Evolutionary conservation across 2,797 vertebrate species (phyloP).

Genomic region (Melopsittacus undulatus): DNA sequence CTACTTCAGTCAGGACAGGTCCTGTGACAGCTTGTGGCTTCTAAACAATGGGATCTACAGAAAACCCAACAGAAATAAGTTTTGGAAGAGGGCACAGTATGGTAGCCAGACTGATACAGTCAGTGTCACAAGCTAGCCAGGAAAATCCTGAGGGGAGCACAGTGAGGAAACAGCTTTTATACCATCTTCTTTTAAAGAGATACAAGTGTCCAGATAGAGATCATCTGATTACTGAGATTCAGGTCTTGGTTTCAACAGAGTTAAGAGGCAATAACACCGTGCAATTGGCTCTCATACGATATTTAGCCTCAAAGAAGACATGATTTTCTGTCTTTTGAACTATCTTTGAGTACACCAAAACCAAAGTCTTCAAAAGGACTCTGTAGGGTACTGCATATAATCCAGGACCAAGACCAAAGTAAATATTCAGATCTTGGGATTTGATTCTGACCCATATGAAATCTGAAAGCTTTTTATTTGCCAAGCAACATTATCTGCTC

Average conservation of each 20-base stretch:
- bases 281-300: neutral
- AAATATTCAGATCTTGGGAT: neutral
- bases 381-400: neutral
- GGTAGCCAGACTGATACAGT: neutral
- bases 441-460: neutral
- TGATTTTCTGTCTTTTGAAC: neutral
- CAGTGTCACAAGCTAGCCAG: neutral
- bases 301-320: neutral
- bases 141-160: neutral
- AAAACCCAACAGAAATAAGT: neutral
- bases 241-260: neutral
- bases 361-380: neutral
- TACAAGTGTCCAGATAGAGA: neutral
- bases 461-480: conserved; percentile 34
- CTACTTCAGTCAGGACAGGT: neutral
- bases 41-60: neutral
- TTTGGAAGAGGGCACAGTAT: neutral
- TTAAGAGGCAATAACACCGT: neutral
- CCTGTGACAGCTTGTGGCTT: neutral
- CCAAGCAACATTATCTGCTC: neutral
- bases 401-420: neutral
- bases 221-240: neutral
- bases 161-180: neutral
- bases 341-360: neutral
- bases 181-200: neutral